Percentiles rank a stretch among this genome's conserved stretches.
Evolutionary conservation across 37 sponge, comb jelly and placozoan genomes (phyloP).

Genomic region (Geodia barretti): DNA sequence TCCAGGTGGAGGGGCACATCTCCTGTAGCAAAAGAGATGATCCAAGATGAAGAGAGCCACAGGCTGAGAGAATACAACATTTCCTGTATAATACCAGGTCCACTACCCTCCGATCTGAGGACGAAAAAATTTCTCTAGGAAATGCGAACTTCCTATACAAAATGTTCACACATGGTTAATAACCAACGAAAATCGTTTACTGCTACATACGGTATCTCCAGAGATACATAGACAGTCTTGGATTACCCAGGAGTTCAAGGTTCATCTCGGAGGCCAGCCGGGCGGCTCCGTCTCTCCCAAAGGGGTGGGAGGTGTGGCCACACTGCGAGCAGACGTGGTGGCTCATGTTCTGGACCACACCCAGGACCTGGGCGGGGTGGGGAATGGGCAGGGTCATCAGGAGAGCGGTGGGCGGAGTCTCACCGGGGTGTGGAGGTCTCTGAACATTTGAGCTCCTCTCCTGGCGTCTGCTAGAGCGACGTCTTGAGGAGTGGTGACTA

Average conservation of each 20-base stretch:
- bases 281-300: constrained; percentile 81
- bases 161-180: neutral
- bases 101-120: too few species aligned
- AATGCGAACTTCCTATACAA: neutral
- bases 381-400: neutral
- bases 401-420: neutral
- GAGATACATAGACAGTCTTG: neutral
- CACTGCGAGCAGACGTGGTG: constrained; percentile 85
- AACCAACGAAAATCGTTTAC: neutral
- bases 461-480: constrained; percentile 89
- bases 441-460: constrained; percentile 96
- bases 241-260: constrained; percentile 59
- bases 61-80: too few species aligned
- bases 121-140: too few species aligned
- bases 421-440: constrained; percentile 78
- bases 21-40: constrained; percentile 21
- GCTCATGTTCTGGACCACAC: constrained; percentile 96
- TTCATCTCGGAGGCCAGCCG: constrained; percentile 60
- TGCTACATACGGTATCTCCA: neutral
- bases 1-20: constrained; percentile 71
- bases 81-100: too few species aligned
- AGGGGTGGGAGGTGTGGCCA: constrained; percentile 72
- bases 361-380: constrained; percentile 63
- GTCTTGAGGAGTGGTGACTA: constrained; percentile 95
- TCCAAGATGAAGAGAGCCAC: neutral